Percentiles rank a stretch among this genome's conserved stretches.
Evolutionary conservation across 2,113 vertebrate genomes (phyloP).

Genomic region (Anseranas semipalmata): DNA sequence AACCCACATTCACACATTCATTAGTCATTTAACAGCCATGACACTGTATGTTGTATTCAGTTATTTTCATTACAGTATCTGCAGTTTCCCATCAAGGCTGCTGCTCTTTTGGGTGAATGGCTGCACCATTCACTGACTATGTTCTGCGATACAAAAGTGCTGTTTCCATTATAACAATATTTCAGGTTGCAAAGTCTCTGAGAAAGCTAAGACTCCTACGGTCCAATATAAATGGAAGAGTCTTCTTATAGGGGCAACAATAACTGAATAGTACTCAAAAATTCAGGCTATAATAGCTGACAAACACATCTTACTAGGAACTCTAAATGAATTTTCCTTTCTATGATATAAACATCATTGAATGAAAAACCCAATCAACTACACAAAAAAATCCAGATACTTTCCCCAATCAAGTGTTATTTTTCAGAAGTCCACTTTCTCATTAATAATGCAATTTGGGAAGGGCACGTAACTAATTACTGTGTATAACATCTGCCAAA

Average conservation of each 20-base stretch:
- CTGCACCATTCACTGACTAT: not conserved
- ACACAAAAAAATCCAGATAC: not conserved
- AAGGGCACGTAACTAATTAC: not conserved
- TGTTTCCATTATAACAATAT: fast-evolving
- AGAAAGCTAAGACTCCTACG: not conserved
- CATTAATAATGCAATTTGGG: not conserved
- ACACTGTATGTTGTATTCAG: not conserved
- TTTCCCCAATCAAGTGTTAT: not conserved
- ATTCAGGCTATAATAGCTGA: fast-evolving
- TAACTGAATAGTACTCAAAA: not conserved
- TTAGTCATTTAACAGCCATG: not conserved
- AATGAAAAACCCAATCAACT: not conserved
- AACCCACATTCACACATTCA: not conserved
- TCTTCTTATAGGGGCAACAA: not conserved
- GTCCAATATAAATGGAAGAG: fast-evolving
- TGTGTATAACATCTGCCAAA: not conserved
- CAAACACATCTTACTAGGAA: not conserved
- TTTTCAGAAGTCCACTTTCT: not conserved
- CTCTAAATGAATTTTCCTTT: not conserved
- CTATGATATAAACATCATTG: not conserved
- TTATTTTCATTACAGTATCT: fast-evolving
- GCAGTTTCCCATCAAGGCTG: not conserved
- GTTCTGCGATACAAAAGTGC: not conserved
- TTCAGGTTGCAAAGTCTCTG: not conserved
- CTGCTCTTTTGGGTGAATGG: not conserved